Evolutionary conservation across 2,888 invertebrate genomes (phyloP).

Genomic region (Ctenicera cuprea): DNA sequence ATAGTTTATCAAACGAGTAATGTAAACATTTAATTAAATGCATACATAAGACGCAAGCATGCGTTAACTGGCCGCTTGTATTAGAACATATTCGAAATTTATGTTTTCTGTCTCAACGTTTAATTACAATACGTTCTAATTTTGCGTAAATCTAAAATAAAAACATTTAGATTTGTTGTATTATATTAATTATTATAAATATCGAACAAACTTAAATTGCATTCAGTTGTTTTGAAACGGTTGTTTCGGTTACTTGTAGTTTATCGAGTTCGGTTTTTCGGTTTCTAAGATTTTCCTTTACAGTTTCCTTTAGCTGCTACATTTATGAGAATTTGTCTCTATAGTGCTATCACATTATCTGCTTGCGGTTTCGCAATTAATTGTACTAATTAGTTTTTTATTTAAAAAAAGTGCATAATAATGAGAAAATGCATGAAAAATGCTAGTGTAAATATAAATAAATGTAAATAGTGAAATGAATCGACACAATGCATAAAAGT

Average conservation of each 20-base stretch:
- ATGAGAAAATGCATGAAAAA: background rate
- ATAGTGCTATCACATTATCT: no score
- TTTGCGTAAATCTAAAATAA: conserved; percentile 69
- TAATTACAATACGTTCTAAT: conserved; percentile 65
- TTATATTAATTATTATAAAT: conserved; percentile 71
- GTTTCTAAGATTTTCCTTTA: background rate
- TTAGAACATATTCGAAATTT: conserved; percentile 50
- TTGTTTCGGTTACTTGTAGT: conserved; percentile 54
- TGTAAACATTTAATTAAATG: conserved; percentile 36
- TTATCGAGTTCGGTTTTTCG: conserved; percentile 3
- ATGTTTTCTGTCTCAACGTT: conserved; percentile 52
- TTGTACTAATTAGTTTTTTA: background rate
- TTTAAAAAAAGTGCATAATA: background rate
- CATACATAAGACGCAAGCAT: conserved; percentile 27
- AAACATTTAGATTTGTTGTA: conserved; percentile 67
- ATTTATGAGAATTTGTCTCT: no score
- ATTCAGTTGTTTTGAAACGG: conserved; percentile 66
- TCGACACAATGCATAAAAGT: conserved; percentile 25
- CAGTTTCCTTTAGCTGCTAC: background rate
- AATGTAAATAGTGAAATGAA: conserved; percentile 11
- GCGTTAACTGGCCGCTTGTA: conserved; percentile 41
- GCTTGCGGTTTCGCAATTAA: background rate
- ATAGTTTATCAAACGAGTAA: conserved; percentile 65
- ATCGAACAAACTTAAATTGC: conserved; percentile 69
- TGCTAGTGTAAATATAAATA: conserved; percentile 1